Base-by-base conservation (phyloP, 2,113 vertebrate genomes). In the Mionectes macconnelli region DNA sequence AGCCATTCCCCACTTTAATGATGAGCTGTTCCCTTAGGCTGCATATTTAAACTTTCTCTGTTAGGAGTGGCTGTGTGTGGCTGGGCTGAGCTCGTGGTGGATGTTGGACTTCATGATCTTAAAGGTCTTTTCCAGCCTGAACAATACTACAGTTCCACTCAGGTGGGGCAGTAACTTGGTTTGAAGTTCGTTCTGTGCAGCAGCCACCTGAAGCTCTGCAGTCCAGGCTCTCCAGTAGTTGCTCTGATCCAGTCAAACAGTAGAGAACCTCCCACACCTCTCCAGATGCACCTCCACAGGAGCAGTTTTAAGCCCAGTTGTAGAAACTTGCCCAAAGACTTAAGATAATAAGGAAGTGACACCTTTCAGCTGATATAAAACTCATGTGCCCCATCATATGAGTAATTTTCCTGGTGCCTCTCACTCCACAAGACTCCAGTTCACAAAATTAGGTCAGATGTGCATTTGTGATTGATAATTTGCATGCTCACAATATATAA, bases 341-440 rank as follows among this genome's bases (percentile, higher is more conserved):
- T 37, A 25, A 35, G n/a, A 4, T 5, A 20, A 22, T 6, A 8
- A 21, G 82, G 24, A 56, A 47, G 59, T 2, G 0, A 4, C 24
- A 44, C 59, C 52, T 59, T 31, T 24, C 40, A 60, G 84, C 45
- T 79, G 69, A 10, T 15, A 2, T 1, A 5, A 35, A 59, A 14
- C 50, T 35, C 20, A 2, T 2, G 31, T 50, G 2, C 30, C 31
- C 2, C 25, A 3, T n/a, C 22, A 1, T 6, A 8, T 0, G 3
- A 56, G 39, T 37, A 8, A 31, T 18, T 73, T 23, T 24, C 24
- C n/a, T n/a, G 12, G 74, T 20, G 53, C 33, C 57, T 37, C 62
- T n/a, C n/a, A 9, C 30, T 76, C 77, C 53, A 10, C 15, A 22
- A 44, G 33, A 24, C 31, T n/a, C 45, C 42, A 16, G 22, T 15